These are phyloP conservation scores for Dioctria linearis DNA, from an alignment of 2,888 invertebrate genomes.

Conservation along the genomic window DNA sequence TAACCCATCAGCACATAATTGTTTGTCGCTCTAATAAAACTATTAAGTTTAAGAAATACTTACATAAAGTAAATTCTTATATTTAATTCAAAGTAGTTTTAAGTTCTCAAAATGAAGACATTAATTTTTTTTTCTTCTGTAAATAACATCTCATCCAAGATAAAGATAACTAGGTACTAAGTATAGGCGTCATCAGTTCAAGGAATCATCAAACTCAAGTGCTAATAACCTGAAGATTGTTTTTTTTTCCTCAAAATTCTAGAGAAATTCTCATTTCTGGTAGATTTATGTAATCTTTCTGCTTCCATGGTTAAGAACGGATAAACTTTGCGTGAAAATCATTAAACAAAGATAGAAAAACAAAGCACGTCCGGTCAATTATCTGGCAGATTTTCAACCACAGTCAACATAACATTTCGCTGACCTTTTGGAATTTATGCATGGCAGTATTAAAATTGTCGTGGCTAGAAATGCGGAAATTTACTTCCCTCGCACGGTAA, in stretches of 20 bases:
- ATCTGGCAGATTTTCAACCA: neutral
- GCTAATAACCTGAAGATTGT: neutral
- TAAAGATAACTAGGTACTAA: no score
- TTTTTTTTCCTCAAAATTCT: neutral
- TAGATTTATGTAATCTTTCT: no score
- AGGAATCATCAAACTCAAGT: neutral
- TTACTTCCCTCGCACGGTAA: neutral
- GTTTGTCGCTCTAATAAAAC: no score
- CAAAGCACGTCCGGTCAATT: conserved; percentile 5
- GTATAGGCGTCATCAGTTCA: neutral
- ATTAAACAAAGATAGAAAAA: neutral
- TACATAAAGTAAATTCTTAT: no score
- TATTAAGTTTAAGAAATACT: no score
- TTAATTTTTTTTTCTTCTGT: no score
- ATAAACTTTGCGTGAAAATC: neutral
- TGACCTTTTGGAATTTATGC: neutral
- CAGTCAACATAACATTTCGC: neutral
- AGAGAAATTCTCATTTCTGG: neutral
- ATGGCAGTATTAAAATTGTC: neutral
- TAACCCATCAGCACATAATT: no score
- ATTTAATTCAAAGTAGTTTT: no score
- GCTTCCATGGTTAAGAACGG: neutral
- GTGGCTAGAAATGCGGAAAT: neutral
- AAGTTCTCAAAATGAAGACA: no score
- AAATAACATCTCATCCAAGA: no score